Percentiles rank a stretch among this genome's conserved stretches.
Conservation (phyloP, 2,888 invertebrate genomes). For the Drymonia ruficornis region DNA sequence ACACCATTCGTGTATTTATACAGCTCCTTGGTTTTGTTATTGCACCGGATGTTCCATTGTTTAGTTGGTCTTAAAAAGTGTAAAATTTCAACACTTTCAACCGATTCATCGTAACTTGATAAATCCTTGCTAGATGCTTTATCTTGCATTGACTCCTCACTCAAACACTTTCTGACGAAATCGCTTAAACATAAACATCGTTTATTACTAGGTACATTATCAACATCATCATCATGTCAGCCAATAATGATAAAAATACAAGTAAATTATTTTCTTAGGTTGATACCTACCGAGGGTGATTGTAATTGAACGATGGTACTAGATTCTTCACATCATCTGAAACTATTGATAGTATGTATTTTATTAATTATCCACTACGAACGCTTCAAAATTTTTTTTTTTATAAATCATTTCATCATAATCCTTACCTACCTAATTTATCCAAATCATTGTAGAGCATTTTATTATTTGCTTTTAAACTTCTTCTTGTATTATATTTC, state of each 20-base stretch:
- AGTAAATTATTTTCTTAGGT: not conserved
- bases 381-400: too few species aligned
- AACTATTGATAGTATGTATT: not conserved
- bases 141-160: constrained; percentile 8
- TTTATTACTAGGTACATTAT: not conserved
- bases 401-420: too few species aligned
- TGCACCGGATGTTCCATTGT: constrained; percentile 59
- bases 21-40: constrained; percentile 15
- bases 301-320: not conserved
- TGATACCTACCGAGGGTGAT: not conserved
- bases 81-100: not conserved
- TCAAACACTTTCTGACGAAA: constrained; percentile 26
- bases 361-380: too few species aligned
- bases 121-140: not conserved
- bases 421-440: not conserved
- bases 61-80: constrained; percentile 51
- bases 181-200: constrained; percentile 13
- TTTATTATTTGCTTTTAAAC: not conserved
- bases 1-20: constrained; percentile 16
- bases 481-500: not conserved
- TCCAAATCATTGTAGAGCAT: not conserved
- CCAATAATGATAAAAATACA: too few species aligned
- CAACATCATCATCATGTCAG: not conserved
- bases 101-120: not conserved
- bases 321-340: not conserved